Conservation (phyloP, 2,797 vertebrate genomes). For the Arrhamphus sclerolepis region DNA sequence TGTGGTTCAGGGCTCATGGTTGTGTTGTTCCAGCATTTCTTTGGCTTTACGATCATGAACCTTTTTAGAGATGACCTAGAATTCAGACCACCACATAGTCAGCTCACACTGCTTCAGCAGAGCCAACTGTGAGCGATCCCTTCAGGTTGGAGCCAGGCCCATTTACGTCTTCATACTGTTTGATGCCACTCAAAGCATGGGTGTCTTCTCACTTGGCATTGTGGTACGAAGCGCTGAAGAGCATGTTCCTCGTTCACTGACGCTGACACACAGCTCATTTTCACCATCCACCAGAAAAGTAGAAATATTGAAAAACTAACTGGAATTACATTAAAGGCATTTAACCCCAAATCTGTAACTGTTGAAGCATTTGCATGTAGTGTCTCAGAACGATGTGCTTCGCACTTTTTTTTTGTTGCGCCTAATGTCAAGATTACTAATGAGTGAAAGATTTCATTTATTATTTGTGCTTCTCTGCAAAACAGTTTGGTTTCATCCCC, state of each 20-base stretch:
- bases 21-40: constrained; percentile 54
- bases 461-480: too few species aligned
- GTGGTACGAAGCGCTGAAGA: constrained; percentile 37
- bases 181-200: constrained; percentile 63
- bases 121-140: constrained; percentile 15
- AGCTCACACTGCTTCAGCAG: constrained; percentile 6
- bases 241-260: constrained; percentile 66
- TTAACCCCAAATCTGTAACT: constrained; percentile 6
- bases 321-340: constrained; percentile 75
- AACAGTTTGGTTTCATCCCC: too few species aligned
- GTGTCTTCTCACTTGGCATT: constrained; percentile 57
- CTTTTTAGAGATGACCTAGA: constrained; percentile 12
- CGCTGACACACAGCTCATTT: constrained; percentile 52
- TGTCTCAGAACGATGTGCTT: too few species aligned
- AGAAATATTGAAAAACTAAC: constrained; percentile 23
- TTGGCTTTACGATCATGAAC: constrained; percentile 22
- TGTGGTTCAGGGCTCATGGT: constrained; percentile 66
- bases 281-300: constrained; percentile 47
- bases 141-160: constrained; percentile 28
- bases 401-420: too few species aligned
- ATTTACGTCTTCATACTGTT: constrained; percentile 36
- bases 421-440: too few species aligned
- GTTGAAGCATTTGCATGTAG: background rate
- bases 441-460: too few species aligned
- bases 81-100: constrained; percentile 5